Evolutionary conservation across 2,888 invertebrate species (phyloP).

Genomic region (Cheilosia variabilis): DNA sequence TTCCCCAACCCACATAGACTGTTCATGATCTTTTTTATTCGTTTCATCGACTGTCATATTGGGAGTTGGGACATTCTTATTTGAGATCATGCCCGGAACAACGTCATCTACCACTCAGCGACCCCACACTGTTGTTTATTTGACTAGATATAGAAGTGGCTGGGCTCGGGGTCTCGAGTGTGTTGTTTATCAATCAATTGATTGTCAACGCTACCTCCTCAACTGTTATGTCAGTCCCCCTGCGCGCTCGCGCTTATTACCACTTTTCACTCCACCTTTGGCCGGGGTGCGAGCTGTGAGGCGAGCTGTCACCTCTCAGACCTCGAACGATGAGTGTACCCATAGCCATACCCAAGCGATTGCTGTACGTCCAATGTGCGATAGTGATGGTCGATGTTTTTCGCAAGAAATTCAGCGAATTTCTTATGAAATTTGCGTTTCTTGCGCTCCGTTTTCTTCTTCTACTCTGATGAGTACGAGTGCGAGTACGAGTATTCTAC

Average conservation of each 20-base stretch:
- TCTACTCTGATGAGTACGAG: neutral
- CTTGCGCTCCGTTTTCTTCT: slow-evolving; percentile 30
- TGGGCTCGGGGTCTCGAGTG: slow-evolving; percentile 60
- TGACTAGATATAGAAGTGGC: slow-evolving; percentile 21
- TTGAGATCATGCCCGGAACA: no score
- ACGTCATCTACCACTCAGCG: slow-evolving; percentile 17
- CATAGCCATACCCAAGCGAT: slow-evolving; percentile 21
- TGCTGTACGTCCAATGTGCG: slow-evolving; percentile 22
- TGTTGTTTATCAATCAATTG: slow-evolving; percentile 75
- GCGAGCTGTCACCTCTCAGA: slow-evolving; percentile 55
- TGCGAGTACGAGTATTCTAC: neutral
- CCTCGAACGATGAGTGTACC: slow-evolving; percentile 62
- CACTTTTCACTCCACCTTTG: slow-evolving; percentile 29
- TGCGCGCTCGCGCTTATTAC: slow-evolving; percentile 40
- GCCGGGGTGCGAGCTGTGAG: slow-evolving; percentile 29
- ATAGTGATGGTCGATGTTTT: slow-evolving; percentile 49
- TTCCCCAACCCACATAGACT: no score
- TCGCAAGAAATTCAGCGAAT: slow-evolving; percentile 68
- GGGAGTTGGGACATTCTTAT: no score
- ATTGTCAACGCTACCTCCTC: slow-evolving; percentile 72
- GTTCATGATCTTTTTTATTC: no score
- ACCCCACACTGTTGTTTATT: slow-evolving; percentile 55
- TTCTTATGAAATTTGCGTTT: slow-evolving; percentile 63
- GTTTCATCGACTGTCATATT: no score
- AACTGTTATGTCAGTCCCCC: slow-evolving; percentile 49